Base-by-base conservation (phyloP, 2,797 vertebrate genomes). In the Microctenopoma stevenorrisi region DNA sequence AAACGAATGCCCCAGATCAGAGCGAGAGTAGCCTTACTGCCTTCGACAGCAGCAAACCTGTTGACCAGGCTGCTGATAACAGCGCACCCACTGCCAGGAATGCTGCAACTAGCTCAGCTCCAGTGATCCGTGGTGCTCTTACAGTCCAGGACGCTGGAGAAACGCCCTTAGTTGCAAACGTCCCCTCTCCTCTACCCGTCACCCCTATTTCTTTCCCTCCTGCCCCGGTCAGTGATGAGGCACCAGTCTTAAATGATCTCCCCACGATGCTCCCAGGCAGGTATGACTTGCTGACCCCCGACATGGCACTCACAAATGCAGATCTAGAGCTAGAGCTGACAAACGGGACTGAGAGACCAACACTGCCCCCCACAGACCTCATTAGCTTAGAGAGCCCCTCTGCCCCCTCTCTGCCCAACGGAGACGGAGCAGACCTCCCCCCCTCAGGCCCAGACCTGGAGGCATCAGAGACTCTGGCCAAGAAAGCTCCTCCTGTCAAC, bases 361-460 rank as follows among this genome's bases (percentile, higher is more conserved):
- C 76, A 75, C 88, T 40, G 74, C 88, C 40, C 81, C 90, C 63
- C 68, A 91, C 46, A 71, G 94, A 95, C 84, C 92, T 91, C n/a
- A 91, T 93, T 91, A 94, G 86, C 82, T 86, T 87, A 93, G 95
- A 96, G 86, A 95, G 93, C 50, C 90, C 92, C 74, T 90, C 93
- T 85, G 88, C 91, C 78, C 88, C 93, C 89, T 91, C 90, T 91
- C 60, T 95, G 91, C 94, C 95, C 86, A 95, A 96, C 93, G 97
- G 97, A 95, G 96, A 98, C 68, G 96, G 94, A 94, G 95, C 95
- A 93, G 94, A 90, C 95, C 94, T 95, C 95, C 95, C 95, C 95
- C 95, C 93, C 83, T 93, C 96, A 91, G 95, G 95, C 94, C 95
- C 95, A 94, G 95, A 96, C 86, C 95, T 96, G 95, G 97, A 98